Base-by-base conservation (phyloP, 2,797 vertebrate species). In the Mallotus villosus region DNA sequence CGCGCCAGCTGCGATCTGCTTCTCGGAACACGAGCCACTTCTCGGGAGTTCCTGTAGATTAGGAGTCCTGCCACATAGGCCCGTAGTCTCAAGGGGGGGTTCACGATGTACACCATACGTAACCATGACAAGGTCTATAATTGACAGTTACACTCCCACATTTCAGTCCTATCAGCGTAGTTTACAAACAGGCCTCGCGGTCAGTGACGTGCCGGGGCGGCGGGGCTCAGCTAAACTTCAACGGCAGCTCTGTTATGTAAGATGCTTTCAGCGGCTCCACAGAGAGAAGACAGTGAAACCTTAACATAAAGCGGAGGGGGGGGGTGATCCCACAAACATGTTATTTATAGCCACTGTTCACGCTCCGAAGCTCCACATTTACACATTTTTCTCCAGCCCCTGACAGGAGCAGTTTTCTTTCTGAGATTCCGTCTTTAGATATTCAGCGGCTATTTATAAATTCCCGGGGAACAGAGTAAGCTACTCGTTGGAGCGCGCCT, bases 361-460 rank as follows among this genome's bases (percentile, higher is more conserved):
- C 66, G 71, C 84, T 73, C 81, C 79, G 71, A 84, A 86, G 72
- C 78, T 71, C 63, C 61, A 59, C 27, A 85, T 89, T 89, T 81
- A 84, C 82, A 84, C 85, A 87, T 79, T 72, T 78, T 78, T 67
- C 68, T 81, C 67, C 71, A 53, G 76, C 78, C 74, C 74, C 80
- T 79, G 71, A 77, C 77, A 65, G 70, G 71, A 55, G 74, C 76
- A 34, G 74, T 81, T 67, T 79, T 71, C 21, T 70, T 70, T 46
- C 72, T 37, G 71, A 46, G 55, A 82, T 71, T 63, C 71, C 66
- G 77, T 88, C 83, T 86, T 89, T 82, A 86, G 82, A 89, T 85
- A 87, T 86, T 81, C 75, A 63, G 68, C 6, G 7, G 63, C 86
- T 92, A 92, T 93, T 90, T 91, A 86, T 91, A 89, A 84, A 80